A percentile compares a stretch with the other conserved stretches of the same genome.
Conservation (phyloP, 2,888 invertebrate genomes). For the Eupithecia inturbata region DNA sequence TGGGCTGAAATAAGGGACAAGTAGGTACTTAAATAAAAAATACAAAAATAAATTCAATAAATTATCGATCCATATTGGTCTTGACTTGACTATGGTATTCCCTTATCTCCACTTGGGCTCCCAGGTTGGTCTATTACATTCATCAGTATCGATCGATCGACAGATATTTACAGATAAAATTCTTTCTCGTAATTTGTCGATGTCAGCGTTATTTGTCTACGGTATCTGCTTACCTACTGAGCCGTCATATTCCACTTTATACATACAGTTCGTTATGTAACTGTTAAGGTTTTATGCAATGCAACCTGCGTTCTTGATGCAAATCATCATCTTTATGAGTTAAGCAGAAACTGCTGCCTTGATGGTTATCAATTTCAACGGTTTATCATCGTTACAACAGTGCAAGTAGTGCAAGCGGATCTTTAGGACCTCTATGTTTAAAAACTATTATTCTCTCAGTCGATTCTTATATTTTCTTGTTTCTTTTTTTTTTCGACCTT, state of each 20-base stretch:
- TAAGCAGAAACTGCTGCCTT: constrained; percentile 10
- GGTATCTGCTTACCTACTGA: neutral
- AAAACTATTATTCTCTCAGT: neutral
- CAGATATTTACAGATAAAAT: neutral
- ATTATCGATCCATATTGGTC: neutral
- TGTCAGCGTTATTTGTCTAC: neutral
- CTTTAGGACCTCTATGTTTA: neutral
- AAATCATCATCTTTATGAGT: constrained; percentile 7
- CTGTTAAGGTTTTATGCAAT: constrained; percentile 9
- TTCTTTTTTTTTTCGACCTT: neutral
- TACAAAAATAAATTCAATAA: neutral
- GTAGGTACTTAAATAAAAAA: neutral
- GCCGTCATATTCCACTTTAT: neutral
- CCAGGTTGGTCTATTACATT: neutral
- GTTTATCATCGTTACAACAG: neutral
- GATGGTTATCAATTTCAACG: constrained; percentile 6
- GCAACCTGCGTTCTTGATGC: constrained; percentile 17
- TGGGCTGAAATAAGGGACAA: neutral
- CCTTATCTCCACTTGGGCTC: neutral
- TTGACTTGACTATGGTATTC: neutral
- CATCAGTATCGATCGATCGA: neutral
- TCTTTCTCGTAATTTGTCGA: neutral
- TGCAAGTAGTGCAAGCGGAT: neutral
- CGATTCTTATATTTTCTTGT: neutral
- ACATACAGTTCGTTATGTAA: constrained; percentile 5